Conservation (phyloP, 2,888 invertebrate genomes). For the Campoplex nolae region DNA sequence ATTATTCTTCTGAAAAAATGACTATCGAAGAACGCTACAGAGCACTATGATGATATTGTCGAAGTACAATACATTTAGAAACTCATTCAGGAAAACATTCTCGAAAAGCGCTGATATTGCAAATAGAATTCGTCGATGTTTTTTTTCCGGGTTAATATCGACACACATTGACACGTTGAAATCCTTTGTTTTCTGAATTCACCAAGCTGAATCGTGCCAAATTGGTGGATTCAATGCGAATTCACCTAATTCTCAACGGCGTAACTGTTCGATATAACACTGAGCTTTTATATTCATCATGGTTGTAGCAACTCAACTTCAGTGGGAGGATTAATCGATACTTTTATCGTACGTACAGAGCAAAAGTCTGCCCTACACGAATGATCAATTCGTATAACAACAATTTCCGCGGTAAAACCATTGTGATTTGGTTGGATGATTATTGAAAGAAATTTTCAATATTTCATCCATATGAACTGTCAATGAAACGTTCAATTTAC, state of each 20-base stretch:
- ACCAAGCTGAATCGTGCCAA: neutral
- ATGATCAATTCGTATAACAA: neutral
- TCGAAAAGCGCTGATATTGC: neutral
- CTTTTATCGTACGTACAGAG: neutral
- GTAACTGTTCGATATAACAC: neutral
- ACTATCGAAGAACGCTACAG: neutral
- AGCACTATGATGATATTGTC: too few species aligned
- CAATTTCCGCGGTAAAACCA: neutral
- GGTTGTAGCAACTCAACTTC: neutral
- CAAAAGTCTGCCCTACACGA: neutral
- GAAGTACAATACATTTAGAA: too few species aligned
- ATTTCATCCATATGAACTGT: neutral
- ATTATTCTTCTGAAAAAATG: neutral
- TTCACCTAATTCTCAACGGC: neutral
- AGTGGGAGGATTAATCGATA: neutral
- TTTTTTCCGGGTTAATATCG: neutral
- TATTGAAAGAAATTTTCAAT: neutral
- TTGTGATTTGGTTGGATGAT: neutral
- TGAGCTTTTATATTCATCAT: neutral
- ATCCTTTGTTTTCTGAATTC: too few species aligned
- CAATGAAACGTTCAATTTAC: neutral
- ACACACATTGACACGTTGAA: neutral
- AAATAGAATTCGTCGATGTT: neutral
- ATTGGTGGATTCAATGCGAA: neutral
- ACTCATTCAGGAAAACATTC: neutral